These are phyloP conservation scores for Eilema caniola DNA, from an alignment of 2,888 invertebrate species.

Conservation along the genomic window DNA sequence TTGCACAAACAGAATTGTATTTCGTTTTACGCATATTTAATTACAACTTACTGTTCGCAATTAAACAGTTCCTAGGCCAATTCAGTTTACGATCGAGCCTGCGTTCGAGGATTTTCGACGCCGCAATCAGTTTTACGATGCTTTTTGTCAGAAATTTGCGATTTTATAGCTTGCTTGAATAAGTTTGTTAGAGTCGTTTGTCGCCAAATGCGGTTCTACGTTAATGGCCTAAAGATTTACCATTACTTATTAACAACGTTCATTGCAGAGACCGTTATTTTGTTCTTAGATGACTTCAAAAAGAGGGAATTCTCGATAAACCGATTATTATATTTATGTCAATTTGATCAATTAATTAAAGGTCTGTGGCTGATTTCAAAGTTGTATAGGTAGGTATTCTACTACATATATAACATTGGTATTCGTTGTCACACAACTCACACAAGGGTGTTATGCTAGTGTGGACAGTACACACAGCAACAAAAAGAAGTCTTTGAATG, in stretches of 20 bases:
- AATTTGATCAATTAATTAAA: no score
- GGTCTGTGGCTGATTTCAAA: no score
- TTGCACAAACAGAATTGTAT: constrained; percentile 54
- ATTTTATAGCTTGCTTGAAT: constrained; percentile 63
- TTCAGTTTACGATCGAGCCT: constrained; percentile 76
- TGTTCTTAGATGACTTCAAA: neutral
- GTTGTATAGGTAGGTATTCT: no score
- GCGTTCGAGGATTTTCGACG: constrained; percentile 70
- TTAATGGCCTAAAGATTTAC: constrained; percentile 28
- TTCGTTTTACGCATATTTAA: constrained; percentile 69
- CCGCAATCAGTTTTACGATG: constrained; percentile 78
- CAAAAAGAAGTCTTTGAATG: neutral
- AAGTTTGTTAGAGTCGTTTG: constrained; percentile 49
- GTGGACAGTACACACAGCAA: no score
- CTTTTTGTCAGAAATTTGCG: constrained; percentile 71
- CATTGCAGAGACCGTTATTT: neutral
- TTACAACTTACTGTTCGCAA: constrained; percentile 69
- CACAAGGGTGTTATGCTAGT: no score
- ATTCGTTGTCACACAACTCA: no score
- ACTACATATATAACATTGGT: no score
- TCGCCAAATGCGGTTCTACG: constrained; percentile 28
- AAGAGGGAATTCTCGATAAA: neutral
- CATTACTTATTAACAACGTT: constrained; percentile 4
- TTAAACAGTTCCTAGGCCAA: constrained; percentile 78
- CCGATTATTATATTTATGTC: neutral